Conservation (phyloP, 2,113 vertebrate species). For the Alligator sinensis region DNA sequence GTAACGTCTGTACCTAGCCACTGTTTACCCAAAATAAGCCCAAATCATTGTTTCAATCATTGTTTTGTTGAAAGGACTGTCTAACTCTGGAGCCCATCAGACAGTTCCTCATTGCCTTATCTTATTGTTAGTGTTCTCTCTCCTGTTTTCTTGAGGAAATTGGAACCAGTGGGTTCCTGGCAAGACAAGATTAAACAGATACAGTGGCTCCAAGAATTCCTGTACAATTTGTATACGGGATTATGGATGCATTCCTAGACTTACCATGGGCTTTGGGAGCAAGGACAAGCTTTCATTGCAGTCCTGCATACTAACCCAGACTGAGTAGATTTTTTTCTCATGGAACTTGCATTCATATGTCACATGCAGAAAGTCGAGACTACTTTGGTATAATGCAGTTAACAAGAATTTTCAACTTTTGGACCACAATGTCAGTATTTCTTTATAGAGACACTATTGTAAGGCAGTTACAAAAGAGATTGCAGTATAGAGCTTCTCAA, state of each 20-base stretch:
- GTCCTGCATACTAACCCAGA: not conserved
- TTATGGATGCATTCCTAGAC: not conserved
- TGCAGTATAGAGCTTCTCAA: not conserved
- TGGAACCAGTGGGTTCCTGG: no score
- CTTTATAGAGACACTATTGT: not conserved
- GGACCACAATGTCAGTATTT: not conserved
- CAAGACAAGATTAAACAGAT: no score
- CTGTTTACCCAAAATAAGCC: no score
- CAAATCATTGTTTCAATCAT: no score
- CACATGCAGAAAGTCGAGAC: not conserved
- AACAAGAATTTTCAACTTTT: not conserved
- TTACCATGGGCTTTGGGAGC: not conserved
- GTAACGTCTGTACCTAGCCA: no score
- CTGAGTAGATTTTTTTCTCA: not conserved
- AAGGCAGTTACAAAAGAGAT: not conserved
- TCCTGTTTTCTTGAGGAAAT: no score
- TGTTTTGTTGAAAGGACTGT: no score
- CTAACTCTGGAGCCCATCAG: no score
- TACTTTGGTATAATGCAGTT: not conserved
- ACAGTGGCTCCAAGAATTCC: no score
- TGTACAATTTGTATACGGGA: no score
- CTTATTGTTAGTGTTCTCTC: no score
- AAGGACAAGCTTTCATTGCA: not conserved
- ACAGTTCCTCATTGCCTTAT: no score
- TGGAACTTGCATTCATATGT: fast-evolving